Conservation (phyloP, 2,113 vertebrate genomes). For the Rhabdomys dilectus region DNA sequence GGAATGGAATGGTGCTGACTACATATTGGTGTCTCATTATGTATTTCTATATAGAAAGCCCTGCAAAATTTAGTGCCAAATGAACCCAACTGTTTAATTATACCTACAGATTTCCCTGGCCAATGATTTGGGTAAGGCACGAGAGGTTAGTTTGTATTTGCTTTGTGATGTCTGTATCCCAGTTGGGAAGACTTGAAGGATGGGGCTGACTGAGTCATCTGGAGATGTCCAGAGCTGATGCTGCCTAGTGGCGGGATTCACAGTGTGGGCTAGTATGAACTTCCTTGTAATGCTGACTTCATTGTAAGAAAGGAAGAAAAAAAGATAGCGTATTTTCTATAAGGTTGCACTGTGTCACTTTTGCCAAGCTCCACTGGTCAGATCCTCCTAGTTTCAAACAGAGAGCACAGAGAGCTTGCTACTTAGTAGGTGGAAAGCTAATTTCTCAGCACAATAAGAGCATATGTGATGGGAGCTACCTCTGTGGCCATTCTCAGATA, state of each 20-base stretch:
- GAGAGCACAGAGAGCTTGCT: background rate
- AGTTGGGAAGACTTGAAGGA: background rate
- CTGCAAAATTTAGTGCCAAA: background rate
- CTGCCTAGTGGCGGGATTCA: background rate
- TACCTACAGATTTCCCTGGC: background rate
- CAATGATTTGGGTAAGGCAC: background rate
- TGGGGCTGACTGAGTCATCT: background rate
- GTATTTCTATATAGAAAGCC: background rate
- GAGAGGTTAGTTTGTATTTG: background rate
- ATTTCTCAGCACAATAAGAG: background rate
- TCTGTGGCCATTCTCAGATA: background rate
- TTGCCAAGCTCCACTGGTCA: background rate
- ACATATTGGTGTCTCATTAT: background rate
- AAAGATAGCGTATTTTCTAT: background rate
- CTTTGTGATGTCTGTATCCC: background rate
- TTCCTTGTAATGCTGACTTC: background rate
- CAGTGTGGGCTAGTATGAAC: background rate
- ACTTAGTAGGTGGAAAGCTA: background rate
- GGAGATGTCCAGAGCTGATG: background rate
- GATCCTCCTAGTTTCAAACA: background rate
- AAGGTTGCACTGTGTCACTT: background rate
- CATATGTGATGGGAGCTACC: background rate
- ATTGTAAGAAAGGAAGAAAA: background rate
- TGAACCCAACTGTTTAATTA: background rate
- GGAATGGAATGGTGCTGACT: background rate